These are phyloP conservation scores for Lithophane ornitopus DNA, from an alignment of 2,888 invertebrate genomes.

Conservation along the genomic window DNA sequence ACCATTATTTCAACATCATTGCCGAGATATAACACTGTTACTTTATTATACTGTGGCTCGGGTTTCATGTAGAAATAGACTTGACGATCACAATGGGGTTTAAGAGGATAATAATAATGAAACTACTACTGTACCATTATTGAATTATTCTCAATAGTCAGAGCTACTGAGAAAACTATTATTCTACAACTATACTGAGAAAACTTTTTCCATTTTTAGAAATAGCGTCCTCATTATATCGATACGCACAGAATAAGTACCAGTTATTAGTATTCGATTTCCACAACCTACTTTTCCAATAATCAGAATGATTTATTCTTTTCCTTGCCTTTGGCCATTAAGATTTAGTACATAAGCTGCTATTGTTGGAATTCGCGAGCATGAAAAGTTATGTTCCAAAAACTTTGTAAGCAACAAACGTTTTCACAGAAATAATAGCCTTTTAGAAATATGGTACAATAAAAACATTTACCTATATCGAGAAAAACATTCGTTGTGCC, in stretches of 20 bases:
- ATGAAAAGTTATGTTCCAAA: constrained; percentile 62
- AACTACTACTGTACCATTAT: not conserved
- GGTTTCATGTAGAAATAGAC: not conserved
- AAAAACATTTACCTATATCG: constrained; percentile 64
- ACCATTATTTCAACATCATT: too few relatives aligned
- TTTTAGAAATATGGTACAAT: constrained; percentile 65
- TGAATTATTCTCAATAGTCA: not conserved
- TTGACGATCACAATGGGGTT: not conserved
- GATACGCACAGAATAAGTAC: not conserved
- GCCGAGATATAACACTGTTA: too few relatives aligned
- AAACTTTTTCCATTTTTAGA: not conserved
- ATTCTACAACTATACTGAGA: constrained; percentile 10
- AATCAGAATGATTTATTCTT: constrained; percentile 49
- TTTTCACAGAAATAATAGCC: constrained; percentile 64
- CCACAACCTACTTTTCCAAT: constrained; percentile 38
- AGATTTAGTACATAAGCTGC: constrained; percentile 59
- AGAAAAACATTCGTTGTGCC: constrained; percentile 69
- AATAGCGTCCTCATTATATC: constrained; percentile 1
- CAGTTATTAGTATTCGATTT: constrained; percentile 46
- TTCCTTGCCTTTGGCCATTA: constrained; percentile 48
- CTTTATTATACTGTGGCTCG: too few relatives aligned
- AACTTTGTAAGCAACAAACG: constrained; percentile 59
- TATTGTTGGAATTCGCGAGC: constrained; percentile 53
- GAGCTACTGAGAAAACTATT: not conserved
- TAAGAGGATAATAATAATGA: not conserved